Conservation (phyloP, 2,888 invertebrate genomes). For the Calephelis perditalis region DNA sequence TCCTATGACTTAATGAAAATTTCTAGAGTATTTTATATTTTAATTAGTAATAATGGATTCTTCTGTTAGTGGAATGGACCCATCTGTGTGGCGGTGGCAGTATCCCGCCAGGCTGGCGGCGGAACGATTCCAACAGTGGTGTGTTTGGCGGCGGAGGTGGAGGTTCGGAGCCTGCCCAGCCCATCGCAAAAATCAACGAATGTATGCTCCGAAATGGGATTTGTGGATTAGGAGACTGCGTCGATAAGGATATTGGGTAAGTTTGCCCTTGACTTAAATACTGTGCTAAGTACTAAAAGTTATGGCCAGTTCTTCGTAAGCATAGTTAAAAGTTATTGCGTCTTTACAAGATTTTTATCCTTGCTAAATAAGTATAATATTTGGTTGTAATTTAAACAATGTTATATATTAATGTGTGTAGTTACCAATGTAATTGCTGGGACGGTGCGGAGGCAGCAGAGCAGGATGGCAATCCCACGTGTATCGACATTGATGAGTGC, state of each 20-base stretch:
- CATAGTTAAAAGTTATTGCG: too few relatives aligned
- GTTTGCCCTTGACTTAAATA: conserved; percentile 18
- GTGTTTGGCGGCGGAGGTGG: conserved; percentile 33
- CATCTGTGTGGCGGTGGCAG: conserved; percentile 74
- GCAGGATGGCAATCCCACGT: conserved; percentile 65
- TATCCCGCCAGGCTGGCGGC: conserved; percentile 59
- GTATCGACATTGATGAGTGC: conserved; percentile 90
- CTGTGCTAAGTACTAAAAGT: too few relatives aligned
- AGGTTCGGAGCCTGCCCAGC: conserved; percentile 38
- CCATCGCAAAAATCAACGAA: conserved; percentile 81
- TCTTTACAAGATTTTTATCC: too few relatives aligned
- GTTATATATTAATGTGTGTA: conserved; percentile 28
- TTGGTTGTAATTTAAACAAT: too few relatives aligned
- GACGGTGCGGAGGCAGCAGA: conserved; percentile 79
- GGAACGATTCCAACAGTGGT: conserved; percentile 49
- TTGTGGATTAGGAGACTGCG: conserved; percentile 85
- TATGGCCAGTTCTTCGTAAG: too few relatives aligned
- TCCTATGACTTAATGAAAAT: too few relatives aligned
- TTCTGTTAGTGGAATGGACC: conserved; percentile 76
- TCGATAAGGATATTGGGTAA: conserved; percentile 83
- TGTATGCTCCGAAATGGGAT: conserved; percentile 86
- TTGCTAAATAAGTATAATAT: too few relatives aligned
- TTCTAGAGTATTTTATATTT: too few relatives aligned
- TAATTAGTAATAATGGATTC: neutral
- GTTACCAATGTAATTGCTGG: conserved; percentile 87